A percentile compares a stretch with the other conserved stretches of the same genome.
Conservation (phyloP, 2,888 invertebrate species). For the Phortica magna region DNA sequence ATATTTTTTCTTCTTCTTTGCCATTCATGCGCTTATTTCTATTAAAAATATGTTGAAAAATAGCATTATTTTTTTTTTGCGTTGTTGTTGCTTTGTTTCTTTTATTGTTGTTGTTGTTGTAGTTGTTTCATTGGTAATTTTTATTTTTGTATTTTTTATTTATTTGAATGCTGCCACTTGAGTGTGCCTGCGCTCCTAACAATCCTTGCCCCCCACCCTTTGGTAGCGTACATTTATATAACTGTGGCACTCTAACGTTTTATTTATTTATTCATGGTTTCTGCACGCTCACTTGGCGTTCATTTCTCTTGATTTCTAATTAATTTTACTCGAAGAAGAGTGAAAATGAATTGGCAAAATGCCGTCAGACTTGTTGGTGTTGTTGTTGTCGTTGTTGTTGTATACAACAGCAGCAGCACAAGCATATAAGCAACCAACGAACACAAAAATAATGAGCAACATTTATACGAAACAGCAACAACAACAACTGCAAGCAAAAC, state of each 20-base stretch:
- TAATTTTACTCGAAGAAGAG: constrained; percentile 57
- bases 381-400: no score
- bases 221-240: background rate
- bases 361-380: constrained; percentile 45
- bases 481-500: background rate
- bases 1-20: constrained; percentile 8
- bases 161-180: no score
- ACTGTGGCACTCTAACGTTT: background rate
- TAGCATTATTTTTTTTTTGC: background rate
- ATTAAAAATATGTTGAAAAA: no score
- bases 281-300: constrained; percentile 53
- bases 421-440: constrained; percentile 5
- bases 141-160: background rate
- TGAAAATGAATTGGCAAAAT: constrained; percentile 67
- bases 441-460: constrained; percentile 6
- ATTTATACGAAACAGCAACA: constrained; percentile 1
- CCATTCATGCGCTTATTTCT: constrained; percentile 6
- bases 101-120: background rate
- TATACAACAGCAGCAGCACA: constrained; percentile 36
- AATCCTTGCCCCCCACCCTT: background rate
- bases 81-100: constrained; percentile 30
- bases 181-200: no score
- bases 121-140: no score
- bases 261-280: background rate
- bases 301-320: constrained; percentile 63